Evolutionary conservation across 2,113 vertebrate species (phyloP).

Genomic region (Rhinolophus sinicus): DNA sequence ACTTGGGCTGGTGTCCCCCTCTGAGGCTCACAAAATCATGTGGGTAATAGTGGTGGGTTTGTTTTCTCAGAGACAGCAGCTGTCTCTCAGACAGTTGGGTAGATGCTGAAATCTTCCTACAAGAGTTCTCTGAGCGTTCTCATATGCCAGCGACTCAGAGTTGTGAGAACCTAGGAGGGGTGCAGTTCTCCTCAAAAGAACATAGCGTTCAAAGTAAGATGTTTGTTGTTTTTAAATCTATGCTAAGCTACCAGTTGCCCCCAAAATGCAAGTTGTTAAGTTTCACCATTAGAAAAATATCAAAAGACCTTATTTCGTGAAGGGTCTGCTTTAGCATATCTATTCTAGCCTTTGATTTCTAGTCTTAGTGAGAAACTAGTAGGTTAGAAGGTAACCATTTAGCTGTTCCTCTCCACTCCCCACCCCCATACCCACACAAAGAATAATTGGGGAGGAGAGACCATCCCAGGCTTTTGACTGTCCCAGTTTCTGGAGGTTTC

Average conservation of each 20-base stretch:
- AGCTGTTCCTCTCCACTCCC: neutral
- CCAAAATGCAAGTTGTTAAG: neutral
- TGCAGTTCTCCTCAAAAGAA: neutral
- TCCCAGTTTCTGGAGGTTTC: neutral
- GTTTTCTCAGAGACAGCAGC: neutral
- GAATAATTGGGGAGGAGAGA: neutral
- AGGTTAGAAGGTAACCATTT: neutral
- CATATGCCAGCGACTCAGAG: neutral
- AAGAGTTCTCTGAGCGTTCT: neutral
- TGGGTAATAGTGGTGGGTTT: neutral
- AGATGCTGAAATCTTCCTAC: neutral
- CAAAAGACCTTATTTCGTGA: neutral
- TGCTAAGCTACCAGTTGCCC: neutral
- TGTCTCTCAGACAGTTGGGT: neutral
- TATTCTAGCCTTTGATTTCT: neutral
- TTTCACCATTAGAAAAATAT: neutral
- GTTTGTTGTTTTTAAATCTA: neutral
- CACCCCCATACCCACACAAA: too few species aligned
- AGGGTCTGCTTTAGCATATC: neutral
- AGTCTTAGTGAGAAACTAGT: neutral
- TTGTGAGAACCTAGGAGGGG: neutral
- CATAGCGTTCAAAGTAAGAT: neutral
- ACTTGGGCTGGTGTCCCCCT: neutral
- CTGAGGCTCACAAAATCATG: neutral
- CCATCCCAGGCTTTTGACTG: neutral